Conservation (phyloP, 2,113 vertebrate genomes). For the Piprites chloris region DNA sequence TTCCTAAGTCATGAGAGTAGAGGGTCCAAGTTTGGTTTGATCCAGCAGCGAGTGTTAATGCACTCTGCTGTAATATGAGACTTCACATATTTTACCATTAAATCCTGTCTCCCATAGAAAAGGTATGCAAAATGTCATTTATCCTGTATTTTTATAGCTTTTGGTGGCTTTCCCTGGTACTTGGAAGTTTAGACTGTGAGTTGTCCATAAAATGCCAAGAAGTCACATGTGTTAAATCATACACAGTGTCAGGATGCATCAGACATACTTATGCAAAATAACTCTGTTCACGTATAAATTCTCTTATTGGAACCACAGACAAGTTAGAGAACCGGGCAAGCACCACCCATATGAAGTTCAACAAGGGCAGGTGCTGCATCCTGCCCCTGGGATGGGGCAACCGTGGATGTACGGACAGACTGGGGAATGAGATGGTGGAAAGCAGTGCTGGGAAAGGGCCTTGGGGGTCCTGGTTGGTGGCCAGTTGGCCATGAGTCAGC, state of each 20-base stretch:
- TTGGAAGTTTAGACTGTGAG: neutral
- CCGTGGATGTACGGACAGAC: neutral
- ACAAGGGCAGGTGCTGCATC: neutral
- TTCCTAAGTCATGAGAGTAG: neutral
- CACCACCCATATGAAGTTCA: neutral
- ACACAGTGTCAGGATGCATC: neutral
- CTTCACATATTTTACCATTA: neutral
- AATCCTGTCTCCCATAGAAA: neutral
- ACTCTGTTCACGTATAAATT: neutral
- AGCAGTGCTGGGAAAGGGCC: neutral
- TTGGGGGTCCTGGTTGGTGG: neutral
- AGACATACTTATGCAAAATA: neutral
- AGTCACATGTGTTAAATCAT: neutral
- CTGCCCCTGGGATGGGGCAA: neutral
- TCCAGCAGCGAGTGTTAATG: neutral
- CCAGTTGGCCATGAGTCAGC: neutral
- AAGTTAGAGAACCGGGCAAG: neutral
- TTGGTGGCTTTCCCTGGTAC: neutral
- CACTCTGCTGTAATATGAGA: neutral
- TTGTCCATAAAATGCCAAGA: neutral
- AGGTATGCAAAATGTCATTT: neutral
- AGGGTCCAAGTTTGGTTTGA: neutral
- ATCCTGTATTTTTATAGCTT: neutral
- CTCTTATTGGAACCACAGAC: neutral
- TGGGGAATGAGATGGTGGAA: neutral